A percentile compares a stretch with the other conserved stretches of the same genome.
phyloP scores from a whole-genome alignment of 2,113 vertebrate species.

The Cariama cristata region DNA sequence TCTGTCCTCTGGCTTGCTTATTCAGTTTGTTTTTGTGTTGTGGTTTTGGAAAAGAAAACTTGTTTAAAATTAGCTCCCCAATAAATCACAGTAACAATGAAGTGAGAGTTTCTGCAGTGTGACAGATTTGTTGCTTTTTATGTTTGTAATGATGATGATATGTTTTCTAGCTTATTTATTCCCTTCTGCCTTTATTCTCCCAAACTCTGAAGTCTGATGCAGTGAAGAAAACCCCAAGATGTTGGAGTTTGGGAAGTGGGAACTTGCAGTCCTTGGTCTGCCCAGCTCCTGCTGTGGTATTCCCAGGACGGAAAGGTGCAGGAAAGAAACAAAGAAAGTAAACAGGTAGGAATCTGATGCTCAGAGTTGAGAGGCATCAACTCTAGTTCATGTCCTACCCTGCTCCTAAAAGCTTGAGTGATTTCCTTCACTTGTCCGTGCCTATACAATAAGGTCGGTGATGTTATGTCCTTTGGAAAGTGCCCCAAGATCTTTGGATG shows the following conservation, averaged over 20 bases:
- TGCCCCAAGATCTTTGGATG: background rate
- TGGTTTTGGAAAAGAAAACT: constrained; percentile 65
- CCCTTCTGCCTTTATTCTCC: constrained; percentile 54
- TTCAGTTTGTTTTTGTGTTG: constrained; percentile 75
- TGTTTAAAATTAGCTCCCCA: constrained; percentile 80
- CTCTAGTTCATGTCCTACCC: background rate
- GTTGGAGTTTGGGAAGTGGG: background rate
- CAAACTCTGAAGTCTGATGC: constrained; percentile 44
- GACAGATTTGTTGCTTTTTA: constrained; percentile 80
- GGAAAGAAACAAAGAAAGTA: background rate
- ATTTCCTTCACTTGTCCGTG: background rate
- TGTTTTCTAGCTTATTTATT: constrained; percentile 74
- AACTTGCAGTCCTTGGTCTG: background rate
- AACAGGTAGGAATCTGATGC: background rate
- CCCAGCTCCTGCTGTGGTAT: background rate
- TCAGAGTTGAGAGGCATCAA: background rate
- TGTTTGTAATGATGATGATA: constrained; percentile 80
- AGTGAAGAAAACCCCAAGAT: constrained; percentile 47
- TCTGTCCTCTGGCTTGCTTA: constrained; percentile 72
- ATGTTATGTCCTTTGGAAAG: background rate
- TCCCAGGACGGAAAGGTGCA: background rate
- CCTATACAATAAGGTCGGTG: background rate
- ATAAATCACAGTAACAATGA: constrained; percentile 82
- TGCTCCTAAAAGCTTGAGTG: background rate
- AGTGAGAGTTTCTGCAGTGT: constrained; percentile 77